These are phyloP conservation scores for Phyllotreta striolata DNA, from an alignment of 2,888 invertebrate species.

Conservation along the genomic window DNA sequence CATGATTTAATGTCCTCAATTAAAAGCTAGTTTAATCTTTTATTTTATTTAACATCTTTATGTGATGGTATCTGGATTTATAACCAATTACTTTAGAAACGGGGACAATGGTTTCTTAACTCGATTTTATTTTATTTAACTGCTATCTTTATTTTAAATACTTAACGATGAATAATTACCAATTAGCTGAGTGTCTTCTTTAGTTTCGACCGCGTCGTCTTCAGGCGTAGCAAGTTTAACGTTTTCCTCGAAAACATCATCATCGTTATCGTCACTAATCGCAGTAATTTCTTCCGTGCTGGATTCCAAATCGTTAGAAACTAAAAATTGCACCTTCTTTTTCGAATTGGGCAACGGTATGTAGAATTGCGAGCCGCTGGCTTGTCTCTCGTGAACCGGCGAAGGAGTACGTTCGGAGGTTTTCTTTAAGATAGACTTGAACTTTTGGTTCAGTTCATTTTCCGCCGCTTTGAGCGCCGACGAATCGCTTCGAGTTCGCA, in stretches of 20 bases:
- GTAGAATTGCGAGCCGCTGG: constrained; percentile 69
- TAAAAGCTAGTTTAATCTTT: too few relatives aligned
- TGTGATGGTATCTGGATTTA: too few relatives aligned
- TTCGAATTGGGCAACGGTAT: constrained; percentile 66
- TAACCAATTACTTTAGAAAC: too few relatives aligned
- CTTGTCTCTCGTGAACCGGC: constrained; percentile 45
- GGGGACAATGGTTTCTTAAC: background rate
- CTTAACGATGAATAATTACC: constrained; percentile 12
- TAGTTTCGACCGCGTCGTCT: constrained; percentile 1
- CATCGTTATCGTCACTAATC: constrained; percentile 25
- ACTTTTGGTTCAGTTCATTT: constrained; percentile 51
- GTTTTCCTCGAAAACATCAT: constrained; percentile 40
- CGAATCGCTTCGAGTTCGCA: constrained; percentile 36
- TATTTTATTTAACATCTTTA: too few relatives aligned
- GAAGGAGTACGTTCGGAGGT: constrained; percentile 57
- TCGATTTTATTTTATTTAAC: background rate
- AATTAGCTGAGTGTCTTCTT: background rate
- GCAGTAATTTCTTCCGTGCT: constrained; percentile 13
- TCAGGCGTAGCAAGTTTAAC: constrained; percentile 3
- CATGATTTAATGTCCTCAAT: too few relatives aligned
- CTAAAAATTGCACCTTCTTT: constrained; percentile 77
- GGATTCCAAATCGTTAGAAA: constrained; percentile 65
- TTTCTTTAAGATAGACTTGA: constrained; percentile 68
- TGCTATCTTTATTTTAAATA: background rate
- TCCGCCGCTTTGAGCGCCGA: constrained; percentile 44